Percentiles rank a stretch among this genome's conserved stretches.
Evolutionary conservation across 2,113 vertebrate genomes (phyloP).

Genomic region (Lasiurus cinereus): DNA sequence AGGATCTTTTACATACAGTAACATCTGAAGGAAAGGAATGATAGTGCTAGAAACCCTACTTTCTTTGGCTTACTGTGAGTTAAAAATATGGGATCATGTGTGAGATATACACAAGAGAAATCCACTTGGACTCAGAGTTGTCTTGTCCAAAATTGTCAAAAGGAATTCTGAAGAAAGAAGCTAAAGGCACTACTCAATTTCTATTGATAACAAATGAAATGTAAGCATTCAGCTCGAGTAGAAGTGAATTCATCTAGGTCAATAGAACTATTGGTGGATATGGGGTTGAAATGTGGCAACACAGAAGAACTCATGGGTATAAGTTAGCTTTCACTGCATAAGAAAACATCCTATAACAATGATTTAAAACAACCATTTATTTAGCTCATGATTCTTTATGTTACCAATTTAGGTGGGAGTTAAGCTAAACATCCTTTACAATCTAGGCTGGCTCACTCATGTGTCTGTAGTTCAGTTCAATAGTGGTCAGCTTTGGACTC

Average conservation of each 20-base stretch:
- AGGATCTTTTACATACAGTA: background rate
- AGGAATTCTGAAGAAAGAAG: background rate
- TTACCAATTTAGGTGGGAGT: background rate
- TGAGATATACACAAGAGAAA: background rate
- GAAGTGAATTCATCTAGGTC: background rate
- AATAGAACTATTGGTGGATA: background rate
- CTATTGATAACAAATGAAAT: background rate
- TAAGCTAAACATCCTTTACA: background rate
- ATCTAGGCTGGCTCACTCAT: background rate
- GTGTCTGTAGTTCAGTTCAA: background rate
- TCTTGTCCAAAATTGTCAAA: background rate
- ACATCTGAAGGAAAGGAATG: background rate
- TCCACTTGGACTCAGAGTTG: background rate
- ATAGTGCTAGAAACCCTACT: background rate
- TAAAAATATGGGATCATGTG: background rate
- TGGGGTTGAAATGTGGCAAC: background rate
- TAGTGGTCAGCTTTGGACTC: background rate
- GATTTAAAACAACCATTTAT: conserved; percentile 1
- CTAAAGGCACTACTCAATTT: background rate
- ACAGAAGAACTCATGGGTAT: background rate
- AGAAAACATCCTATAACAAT: background rate
- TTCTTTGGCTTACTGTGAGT: background rate
- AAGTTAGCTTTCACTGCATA: background rate
- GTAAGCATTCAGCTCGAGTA: background rate
- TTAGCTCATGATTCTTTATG: background rate